Conservation (phyloP, 2,113 vertebrate genomes). For the Ageneiosus marmoratus region DNA sequence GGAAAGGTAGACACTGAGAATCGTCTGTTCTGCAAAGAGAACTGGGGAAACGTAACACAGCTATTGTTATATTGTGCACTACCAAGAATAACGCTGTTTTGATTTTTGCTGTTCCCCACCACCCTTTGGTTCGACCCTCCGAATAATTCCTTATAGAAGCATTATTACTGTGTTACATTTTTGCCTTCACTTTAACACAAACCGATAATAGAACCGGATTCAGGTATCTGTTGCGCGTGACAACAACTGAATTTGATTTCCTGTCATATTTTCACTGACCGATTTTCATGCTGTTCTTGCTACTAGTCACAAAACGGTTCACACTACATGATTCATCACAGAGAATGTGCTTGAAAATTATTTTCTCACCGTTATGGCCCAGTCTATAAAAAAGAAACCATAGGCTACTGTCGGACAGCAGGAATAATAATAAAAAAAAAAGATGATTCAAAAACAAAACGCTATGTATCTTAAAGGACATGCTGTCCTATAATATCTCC, state of each 20-base stretch:
- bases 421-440: background rate
- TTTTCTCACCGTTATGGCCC: background rate
- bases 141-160: background rate
- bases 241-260: background rate
- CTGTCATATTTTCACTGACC: background rate
- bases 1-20: background rate
- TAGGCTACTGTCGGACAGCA: background rate
- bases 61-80: background rate
- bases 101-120: too few relatives aligned
- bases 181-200: background rate
- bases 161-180: background rate
- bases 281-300: background rate
- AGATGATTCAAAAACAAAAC: background rate
- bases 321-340: background rate
- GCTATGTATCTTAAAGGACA: background rate
- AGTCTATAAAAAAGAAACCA: background rate
- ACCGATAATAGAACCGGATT: background rate
- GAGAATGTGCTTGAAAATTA: background rate
- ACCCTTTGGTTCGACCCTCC: background rate
- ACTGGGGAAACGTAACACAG: background rate
- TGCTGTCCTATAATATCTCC: too few relatives aligned
- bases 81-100: too few relatives aligned
- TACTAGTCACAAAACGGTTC: background rate
- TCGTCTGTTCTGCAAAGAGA: background rate
- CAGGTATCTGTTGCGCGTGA: background rate